A percentile compares a stretch with the other conserved stretches of the same genome.
phyloP scores from a whole-genome alignment of 2,888 invertebrate species.

The Brachyopa scutellaris region DNA sequence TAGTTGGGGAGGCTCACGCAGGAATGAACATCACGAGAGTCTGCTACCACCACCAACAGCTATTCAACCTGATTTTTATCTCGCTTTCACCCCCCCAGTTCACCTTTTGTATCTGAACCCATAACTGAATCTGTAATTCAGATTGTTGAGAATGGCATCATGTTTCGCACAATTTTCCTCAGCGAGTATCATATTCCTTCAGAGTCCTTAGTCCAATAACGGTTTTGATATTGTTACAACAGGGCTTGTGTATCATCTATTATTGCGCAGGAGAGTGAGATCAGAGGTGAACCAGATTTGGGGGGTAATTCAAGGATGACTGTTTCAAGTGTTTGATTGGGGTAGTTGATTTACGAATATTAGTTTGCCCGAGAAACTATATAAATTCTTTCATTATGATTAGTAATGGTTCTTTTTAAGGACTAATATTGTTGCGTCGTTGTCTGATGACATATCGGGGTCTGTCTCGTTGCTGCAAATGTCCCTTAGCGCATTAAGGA shows the following conservation, averaged over 20 bases:
- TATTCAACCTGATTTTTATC: constrained; percentile 53
- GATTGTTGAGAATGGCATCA: constrained; percentile 49
- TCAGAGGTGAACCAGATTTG: constrained; percentile 17
- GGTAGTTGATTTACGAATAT: constrained; percentile 48
- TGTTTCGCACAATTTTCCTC: constrained; percentile 40
- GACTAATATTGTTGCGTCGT: too few species aligned
- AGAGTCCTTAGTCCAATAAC: constrained; percentile 48
- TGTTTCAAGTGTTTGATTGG: constrained; percentile 48
- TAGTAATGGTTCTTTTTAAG: too few species aligned
- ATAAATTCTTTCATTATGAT: constrained; percentile 36
- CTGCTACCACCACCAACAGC: constrained; percentile 12
- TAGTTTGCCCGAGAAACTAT: constrained; percentile 6
- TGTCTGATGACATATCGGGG: too few species aligned
- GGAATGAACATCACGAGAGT: constrained; percentile 61
- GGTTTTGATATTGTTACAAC: constrained; percentile 47
- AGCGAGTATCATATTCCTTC: constrained; percentile 59
- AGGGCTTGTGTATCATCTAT: too few species aligned
- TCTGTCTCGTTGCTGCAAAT: too few species aligned
- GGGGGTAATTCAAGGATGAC: constrained; percentile 36
- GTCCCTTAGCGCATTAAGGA: too few species aligned
- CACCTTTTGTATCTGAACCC: constrained; percentile 65
- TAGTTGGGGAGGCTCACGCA: constrained; percentile 70
- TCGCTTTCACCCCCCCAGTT: constrained; percentile 42
- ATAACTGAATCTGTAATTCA: constrained; percentile 62
- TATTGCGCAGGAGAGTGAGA: neutral